Evolutionary conservation across 2,797 vertebrate species (phyloP), one percentile per base, ranked within the genome.

Genomic region (Fundulus diaphanus): DNA sequence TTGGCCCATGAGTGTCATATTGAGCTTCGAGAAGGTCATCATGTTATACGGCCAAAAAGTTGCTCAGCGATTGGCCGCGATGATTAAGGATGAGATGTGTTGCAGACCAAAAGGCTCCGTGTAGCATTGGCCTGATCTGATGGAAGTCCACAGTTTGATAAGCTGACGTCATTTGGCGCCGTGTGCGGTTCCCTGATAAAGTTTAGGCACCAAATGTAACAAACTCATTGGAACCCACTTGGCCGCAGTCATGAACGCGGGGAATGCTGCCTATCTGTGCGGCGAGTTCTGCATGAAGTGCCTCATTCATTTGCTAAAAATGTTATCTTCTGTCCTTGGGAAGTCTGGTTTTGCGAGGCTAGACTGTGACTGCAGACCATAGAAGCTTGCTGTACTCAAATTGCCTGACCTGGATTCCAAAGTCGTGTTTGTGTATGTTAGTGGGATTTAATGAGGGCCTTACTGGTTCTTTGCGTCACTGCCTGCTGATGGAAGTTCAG

Each of bases 361-460:
- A 44, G 79, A n/a, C 77, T 82, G 77, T 78, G 75, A 73, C 73
- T 67, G 51, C 51, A 59, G 54, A 35, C 57, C 80, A 40, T 51
- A 71, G 70, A 68, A 73, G 65, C 68, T 33, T 46, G 68, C 72
- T 73, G 13, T 49, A 71, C 29, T 16, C 67, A 66, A 72, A 71
- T 37, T 33, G 27, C 61, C 73, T 68, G 57, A 68, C 73, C 67
- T 75, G 57, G 74, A 86, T 89, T 90, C 88, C 84, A 82, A 71
- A 78, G 80, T 80, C 72, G 33, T 89, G 90, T 92, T 89, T 92
- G 83, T 91, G 81, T 89, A 79, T 79, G 84, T 85, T 84, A 76
- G 83, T 88, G 87, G 85, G 80, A 87, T 90, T 87, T 91, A 91
- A 92, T 88, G 85, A 90, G 51, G 44, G 82, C 77, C 80, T 80